phyloP scores from a whole-genome alignment of 2,113 vertebrate species.

The Triplophysa tibetana region DNA sequence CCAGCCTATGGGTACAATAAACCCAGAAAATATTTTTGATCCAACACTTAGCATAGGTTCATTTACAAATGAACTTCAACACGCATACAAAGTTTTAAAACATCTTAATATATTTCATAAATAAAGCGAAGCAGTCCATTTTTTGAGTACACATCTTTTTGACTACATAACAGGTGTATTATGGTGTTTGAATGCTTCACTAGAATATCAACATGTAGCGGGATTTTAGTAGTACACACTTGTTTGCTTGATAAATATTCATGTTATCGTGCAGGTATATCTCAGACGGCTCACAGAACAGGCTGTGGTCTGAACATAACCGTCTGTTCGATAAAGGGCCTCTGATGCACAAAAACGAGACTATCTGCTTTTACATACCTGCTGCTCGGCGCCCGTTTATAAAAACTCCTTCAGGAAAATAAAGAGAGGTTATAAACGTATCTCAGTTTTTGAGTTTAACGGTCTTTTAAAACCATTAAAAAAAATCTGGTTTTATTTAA shows the following conservation, averaged over 20 bases:
- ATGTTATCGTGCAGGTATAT: neutral
- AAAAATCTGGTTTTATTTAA: too few relatives aligned
- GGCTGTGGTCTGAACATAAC: neutral
- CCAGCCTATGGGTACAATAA: too few relatives aligned
- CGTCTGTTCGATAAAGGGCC: conserved; percentile 1
- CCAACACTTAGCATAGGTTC: too few relatives aligned
- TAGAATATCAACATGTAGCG: neutral
- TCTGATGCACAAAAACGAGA: conserved; percentile 2
- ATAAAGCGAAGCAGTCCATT: neutral
- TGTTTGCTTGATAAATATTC: conserved; percentile 6
- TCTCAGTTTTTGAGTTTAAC: too few relatives aligned
- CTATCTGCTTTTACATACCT: neutral
- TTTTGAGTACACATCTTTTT: neutral
- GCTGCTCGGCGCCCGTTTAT: conserved; percentile 13
- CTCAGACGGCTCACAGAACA: neutral
- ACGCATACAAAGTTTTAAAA: too few relatives aligned
- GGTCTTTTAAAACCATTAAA: too few relatives aligned
- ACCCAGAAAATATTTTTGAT: too few relatives aligned
- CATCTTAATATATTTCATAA: too few relatives aligned
- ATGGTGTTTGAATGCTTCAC: conserved; percentile 10
- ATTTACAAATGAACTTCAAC: too few relatives aligned
- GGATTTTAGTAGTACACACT: neutral
- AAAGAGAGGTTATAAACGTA: too few relatives aligned
- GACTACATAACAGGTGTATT: neutral
- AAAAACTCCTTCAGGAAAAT: neutral